Base-by-base conservation (phyloP, 2,113 vertebrate species). In the Odontesthes bonariensis region DNA sequence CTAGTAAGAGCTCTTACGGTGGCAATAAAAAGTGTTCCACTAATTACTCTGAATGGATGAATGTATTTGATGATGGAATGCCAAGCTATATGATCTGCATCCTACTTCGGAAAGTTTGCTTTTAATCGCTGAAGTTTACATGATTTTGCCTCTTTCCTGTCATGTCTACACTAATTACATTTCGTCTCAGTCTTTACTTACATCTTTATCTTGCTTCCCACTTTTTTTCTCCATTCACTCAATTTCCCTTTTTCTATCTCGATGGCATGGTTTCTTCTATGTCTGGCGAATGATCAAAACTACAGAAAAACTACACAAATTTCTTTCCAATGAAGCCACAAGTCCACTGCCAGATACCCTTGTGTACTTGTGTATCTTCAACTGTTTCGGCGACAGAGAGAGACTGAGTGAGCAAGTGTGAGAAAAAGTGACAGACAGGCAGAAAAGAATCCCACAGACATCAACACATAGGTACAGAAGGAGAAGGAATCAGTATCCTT, bases 241-340 rank as follows among this genome's bases (percentile, higher is more conserved):
- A 46, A 58, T 74, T 19, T 46, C 12, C 55, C 14, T 57, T 58
- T 38, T 68, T 32, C 47, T 10, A 33, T 46, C 13, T 71, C 32
- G 0, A 42, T 31, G 54, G 2, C 62, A 69, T 27, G 31, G 60
- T 54, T 83, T 61, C 53, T 19, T 61, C 12, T 46, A 58, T 82
- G 62, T 44, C 87, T 91, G 81, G 80, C 93, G n/a, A 61, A 55
- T 12, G 2, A 22, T 40, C 20, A 67, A 44, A 44, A 65, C 62
- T 65, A 20, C 58, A 66, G 56, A 73, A 81, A 69, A 67, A 89
- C 90, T 82, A 62, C 88, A 92, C 88, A 94, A 96, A 97, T 96
- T 96, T 95, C 95, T 94, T 93, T 96, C 94, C 93, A 91, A 79
- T 96, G 95, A 96, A 92, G 91, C 89, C 94, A 95, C 79, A 52